Conservation (phyloP, 2,113 vertebrate species). For the Syngnathus typhle region DNA sequence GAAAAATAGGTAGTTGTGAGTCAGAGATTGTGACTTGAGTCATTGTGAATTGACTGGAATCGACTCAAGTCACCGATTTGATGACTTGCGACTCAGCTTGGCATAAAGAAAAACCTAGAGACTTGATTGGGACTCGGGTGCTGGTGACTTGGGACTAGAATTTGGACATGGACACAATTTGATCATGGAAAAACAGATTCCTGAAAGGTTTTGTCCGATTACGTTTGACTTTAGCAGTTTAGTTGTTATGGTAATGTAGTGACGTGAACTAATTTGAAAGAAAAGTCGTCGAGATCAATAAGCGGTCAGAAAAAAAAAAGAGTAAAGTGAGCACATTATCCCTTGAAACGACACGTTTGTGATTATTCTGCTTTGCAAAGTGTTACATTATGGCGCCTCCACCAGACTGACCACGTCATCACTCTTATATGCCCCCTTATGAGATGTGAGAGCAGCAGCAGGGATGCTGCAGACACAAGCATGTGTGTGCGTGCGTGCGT, state of each 20-base stretch:
- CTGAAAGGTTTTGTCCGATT: background rate
- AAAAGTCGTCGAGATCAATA: background rate
- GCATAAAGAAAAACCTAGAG: too few relatives aligned
- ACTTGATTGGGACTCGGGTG: too few relatives aligned
- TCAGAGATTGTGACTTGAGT: too few relatives aligned
- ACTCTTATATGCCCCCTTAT: constrained; percentile 48
- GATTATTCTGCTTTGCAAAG: constrained; percentile 22
- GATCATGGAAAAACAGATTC: too few relatives aligned
- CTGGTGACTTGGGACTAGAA: too few relatives aligned
- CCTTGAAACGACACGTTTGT: constrained; percentile 6
- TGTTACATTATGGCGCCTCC: constrained; percentile 51
- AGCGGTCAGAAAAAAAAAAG: background rate
- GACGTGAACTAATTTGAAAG: background rate
- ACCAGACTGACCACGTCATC: constrained; percentile 49
- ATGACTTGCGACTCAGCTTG: too few relatives aligned
- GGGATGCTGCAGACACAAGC: constrained; percentile 42
- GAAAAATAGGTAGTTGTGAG: too few relatives aligned
- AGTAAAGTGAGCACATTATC: constrained; percentile 14
- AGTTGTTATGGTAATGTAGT: background rate
- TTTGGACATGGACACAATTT: too few relatives aligned
- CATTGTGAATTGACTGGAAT: too few relatives aligned
- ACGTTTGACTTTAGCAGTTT: background rate
- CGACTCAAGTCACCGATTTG: too few relatives aligned
- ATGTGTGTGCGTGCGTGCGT: constrained; percentile 7
- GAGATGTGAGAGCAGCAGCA: constrained; percentile 58